These are phyloP conservation scores for Heliconius congener DNA, from an alignment of 1,140 invertebrate species.

Conservation along the genomic window DNA sequence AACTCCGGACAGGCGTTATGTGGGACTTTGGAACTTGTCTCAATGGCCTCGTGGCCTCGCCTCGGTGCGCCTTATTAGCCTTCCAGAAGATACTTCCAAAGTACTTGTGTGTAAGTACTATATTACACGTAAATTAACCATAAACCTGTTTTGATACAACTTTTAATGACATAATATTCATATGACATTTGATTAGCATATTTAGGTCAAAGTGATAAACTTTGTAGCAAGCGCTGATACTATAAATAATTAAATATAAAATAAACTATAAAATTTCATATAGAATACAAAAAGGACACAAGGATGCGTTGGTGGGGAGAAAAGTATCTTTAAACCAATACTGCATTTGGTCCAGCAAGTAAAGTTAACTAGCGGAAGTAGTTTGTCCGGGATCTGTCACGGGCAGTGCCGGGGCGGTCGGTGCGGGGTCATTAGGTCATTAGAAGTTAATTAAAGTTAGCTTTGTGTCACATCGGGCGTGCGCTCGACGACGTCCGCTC, in stretches of 20 bases:
- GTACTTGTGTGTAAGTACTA: not conserved
- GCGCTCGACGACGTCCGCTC: not conserved
- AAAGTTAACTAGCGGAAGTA: not conserved
- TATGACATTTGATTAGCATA: no score
- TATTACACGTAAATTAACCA: not conserved
- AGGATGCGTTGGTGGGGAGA: no score
- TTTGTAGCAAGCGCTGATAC: no score
- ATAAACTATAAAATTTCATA: no score
- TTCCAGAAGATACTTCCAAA: not conserved
- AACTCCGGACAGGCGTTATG: not conserved
- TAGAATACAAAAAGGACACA: no score
- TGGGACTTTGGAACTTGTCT: not conserved
- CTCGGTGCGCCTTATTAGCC: not conserved
- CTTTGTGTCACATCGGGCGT: constrained; percentile 1
- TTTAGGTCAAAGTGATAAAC: no score
- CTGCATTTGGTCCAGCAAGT: not conserved
- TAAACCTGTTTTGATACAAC: not conserved
- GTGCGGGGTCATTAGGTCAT: not conserved
- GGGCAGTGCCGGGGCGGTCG: not conserved
- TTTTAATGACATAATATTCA: not conserved
- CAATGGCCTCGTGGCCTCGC: not conserved
- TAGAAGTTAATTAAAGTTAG: constrained; percentile 10
- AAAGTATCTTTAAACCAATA: not conserved
- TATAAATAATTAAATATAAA: no score
- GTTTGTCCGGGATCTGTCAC: not conserved